Evolutionary conservation across 2,888 invertebrate genomes (phyloP), one percentile per base, ranked within the genome.

Genomic region (Drosophila suboccidentalis): DNA sequence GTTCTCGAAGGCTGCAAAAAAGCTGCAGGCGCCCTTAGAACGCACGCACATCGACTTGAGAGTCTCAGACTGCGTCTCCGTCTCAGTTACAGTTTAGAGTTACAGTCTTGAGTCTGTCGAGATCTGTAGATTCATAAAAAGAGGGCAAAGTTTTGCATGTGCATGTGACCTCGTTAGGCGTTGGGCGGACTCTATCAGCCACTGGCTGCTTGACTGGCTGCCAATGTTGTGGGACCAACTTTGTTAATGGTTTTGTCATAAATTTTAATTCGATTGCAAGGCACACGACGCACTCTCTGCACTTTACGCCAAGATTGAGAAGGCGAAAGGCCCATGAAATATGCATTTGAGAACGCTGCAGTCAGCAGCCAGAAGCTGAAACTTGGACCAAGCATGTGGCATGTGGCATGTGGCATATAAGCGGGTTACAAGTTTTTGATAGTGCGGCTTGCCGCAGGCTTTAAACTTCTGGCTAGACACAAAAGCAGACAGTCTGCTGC

Each of bases 241-340:
- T 87, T 84, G 86, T 87, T 87, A 87, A 87, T 87, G 84, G 84
- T 86, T 86, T 87, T 86, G 84, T 86, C 87, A 87, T 87, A 87
- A 87, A 87, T 87, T 87, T 87, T 87, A 87, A 87, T 87, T 87
- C 88, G 87, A 87, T 87, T 82, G 86, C 80, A 11, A 10, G 3
- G 17, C 17, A 41, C 17, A 17, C 41, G 8, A 17, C 41, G 8
- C 15, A 79, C 73, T 73, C 84, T 75, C 66, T 62, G 62, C 17
- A 11, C 41, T 41, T 17, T 9, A 19, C 2, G 43, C 43, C 19
- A 17, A 69, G 62, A 26, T 15, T 29, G 51, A 29, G 8, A 29
- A 29, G 13, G 36, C 11, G 57, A 5, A 36, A 22, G 17, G 26
- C 57, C 70, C 63, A 82, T 85, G 78, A 75, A 85, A 87, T 87